Evolutionary conservation across 2,797 vertebrate genomes (phyloP).

Genomic region (Semaprochilodus insignis): DNA sequence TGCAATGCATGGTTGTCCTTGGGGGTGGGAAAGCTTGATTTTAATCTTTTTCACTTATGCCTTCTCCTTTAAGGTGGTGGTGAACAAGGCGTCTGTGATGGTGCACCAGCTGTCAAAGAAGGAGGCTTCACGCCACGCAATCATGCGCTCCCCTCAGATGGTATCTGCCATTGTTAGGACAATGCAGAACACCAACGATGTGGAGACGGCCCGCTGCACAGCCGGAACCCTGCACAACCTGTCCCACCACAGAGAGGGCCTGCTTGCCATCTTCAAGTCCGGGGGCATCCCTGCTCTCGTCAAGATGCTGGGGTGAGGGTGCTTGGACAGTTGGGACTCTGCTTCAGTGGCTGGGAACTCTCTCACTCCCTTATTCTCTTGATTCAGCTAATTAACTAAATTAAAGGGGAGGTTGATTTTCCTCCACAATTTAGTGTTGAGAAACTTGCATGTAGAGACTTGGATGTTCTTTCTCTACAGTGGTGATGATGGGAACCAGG

Average conservation of each 20-base stretch:
- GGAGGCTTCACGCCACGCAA: conserved; percentile 96
- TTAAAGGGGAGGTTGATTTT: background rate
- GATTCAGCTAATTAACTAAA: background rate
- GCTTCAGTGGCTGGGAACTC: background rate
- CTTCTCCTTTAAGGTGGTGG: conserved; percentile 86
- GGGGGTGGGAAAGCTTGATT: too few species aligned
- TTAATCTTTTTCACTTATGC: background rate
- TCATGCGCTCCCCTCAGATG: conserved; percentile 99
- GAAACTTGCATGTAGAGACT: too few species aligned
- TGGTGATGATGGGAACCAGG: too few species aligned
- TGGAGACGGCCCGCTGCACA: conserved; percentile 96
- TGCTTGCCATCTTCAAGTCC: conserved; percentile 97
- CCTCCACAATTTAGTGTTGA: too few species aligned
- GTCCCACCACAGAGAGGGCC: conserved; percentile 96
- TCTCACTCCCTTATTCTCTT: too few species aligned
- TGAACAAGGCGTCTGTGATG: conserved; percentile 99
- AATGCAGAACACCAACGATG: conserved; percentile 97
- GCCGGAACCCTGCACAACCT: conserved; percentile 98
- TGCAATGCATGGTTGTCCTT: too few species aligned
- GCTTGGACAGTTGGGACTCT: background rate
- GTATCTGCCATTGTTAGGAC: conserved; percentile 97
- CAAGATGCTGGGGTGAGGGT: conserved; percentile 94
- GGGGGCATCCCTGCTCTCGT: conserved; percentile 97
- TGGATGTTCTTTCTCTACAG: too few species aligned
- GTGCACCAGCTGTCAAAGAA: conserved; percentile 99